Evolutionary conservation across 2,888 invertebrate species (phyloP).

Genomic region (Megastigmus dorsalis): DNA sequence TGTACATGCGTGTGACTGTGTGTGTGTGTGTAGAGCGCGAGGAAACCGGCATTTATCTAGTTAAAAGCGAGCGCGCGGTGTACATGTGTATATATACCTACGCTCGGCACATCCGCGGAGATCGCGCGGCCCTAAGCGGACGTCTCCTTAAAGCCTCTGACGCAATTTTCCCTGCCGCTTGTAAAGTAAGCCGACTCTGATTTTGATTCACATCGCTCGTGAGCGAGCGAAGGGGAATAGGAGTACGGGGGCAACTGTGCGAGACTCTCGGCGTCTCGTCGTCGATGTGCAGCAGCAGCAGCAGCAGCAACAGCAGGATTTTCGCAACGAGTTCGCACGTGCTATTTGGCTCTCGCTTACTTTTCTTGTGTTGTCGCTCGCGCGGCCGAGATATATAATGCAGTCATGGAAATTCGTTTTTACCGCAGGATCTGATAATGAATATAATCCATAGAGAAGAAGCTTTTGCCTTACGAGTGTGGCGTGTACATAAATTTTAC

Average conservation of each 20-base stretch:
- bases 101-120: constrained; percentile 10
- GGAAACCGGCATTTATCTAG: constrained; percentile 44
- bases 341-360: constrained; percentile 27
- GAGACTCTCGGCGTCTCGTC: too few relatives aligned
- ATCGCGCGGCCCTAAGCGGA: too few relatives aligned
- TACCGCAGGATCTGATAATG: constrained; percentile 9
- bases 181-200: constrained; percentile 31
- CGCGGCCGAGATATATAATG: neutral
- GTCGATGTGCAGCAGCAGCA: too few relatives aligned
- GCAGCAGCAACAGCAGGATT: too few relatives aligned
- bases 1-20: neutral
- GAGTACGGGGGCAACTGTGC: too few relatives aligned
- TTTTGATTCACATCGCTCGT: constrained; percentile 35
- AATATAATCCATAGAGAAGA: neutral
- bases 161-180: constrained; percentile 18
- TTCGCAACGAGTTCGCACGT: constrained; percentile 30
- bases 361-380: neutral
- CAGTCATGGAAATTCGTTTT: constrained; percentile 10
- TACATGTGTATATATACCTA: neutral
- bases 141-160: constrained; percentile 19
- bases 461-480: neutral
- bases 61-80: neutral
- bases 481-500: too few relatives aligned
- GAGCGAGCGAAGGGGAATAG: too few relatives aligned
- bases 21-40: neutral